Conservation (phyloP, 2,113 vertebrate species). For the Paradisaea rubra region DNA sequence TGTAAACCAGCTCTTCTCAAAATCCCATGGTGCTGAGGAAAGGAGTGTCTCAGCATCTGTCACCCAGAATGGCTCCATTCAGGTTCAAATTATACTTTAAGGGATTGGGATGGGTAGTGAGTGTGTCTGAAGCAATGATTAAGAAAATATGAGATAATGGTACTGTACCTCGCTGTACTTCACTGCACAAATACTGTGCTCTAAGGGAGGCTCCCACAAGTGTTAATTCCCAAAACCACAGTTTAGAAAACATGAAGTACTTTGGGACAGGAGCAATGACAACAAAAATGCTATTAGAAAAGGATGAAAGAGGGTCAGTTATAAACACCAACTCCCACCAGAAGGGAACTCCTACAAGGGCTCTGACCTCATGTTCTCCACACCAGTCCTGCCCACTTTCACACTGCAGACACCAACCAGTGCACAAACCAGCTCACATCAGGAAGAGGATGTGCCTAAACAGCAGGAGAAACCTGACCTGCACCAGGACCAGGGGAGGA, state of each 20-base stretch:
- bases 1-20: neutral
- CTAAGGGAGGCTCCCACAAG: neutral
- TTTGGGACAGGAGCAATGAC: neutral
- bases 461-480: neutral
- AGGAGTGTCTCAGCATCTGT: accelerated
- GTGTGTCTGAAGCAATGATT: neutral
- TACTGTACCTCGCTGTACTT: neutral
- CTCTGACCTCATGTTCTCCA: neutral
- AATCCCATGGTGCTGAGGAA: neutral
- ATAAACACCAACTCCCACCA: neutral
- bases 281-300: accelerated
- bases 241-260: neutral
- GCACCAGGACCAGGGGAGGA: neutral
- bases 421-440: accelerated
- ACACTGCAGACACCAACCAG: neutral
- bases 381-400: neutral
- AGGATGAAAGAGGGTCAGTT: neutral
- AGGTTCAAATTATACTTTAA: neutral
- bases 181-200: neutral
- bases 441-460: neutral
- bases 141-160: neutral
- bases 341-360: neutral
- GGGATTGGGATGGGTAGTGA: neutral
- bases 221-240: neutral
- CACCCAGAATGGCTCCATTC: neutral